Evolutionary conservation across 2,113 vertebrate species (phyloP), one percentile per base, ranked within the genome.

Genomic region (Electrona antarctica): DNA sequence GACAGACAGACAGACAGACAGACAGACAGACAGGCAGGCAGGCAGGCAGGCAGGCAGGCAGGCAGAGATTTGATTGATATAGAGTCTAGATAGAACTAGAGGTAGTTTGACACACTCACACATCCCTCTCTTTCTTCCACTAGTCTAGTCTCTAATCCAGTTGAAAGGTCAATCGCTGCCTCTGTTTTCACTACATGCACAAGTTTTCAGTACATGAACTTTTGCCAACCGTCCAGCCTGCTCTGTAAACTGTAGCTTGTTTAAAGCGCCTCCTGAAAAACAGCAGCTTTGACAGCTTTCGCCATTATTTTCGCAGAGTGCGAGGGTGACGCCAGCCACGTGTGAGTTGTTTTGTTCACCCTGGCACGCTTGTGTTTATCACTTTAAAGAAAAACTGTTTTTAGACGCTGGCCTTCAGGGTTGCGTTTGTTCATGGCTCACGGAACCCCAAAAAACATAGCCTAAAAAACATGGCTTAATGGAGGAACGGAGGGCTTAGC

Each of bases 181-280:
- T 63, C 59, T 63, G 60, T 79, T 61, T 45, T n/a, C n/a, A n/a
- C n/a, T n/a, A 75, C 82, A 74, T 65, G 68, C 73, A 74, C 57
- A 88, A 71, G 67, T 85, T 87, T 63, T 83, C 54, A 74, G 15
- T 74, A 60, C 60, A 14, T 4, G 58, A 46, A 77, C 56, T 74
- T 82, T 29, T 63, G 76, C 79, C 82, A 81, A 84, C 9, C 14
- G 66, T 62, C 65, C 84, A 86, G 80, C 33, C 80, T 82, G 79
- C 77, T 75, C 58, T 76, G 73, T 71, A 58, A 74, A 67, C 70
- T 76, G 33, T 71, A 69, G 75, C 49, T 74, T 13, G 10, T 87
- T 80, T 76, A 74, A 41, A 79, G 71, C 6, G 2, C 54, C 33
- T 41, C 65, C 61, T 14, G 66, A 61, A 71, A 74, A 78, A 41